Evolutionary conservation across 2,888 invertebrate genomes (phyloP).

Genomic region (Lathronympha strigana): DNA sequence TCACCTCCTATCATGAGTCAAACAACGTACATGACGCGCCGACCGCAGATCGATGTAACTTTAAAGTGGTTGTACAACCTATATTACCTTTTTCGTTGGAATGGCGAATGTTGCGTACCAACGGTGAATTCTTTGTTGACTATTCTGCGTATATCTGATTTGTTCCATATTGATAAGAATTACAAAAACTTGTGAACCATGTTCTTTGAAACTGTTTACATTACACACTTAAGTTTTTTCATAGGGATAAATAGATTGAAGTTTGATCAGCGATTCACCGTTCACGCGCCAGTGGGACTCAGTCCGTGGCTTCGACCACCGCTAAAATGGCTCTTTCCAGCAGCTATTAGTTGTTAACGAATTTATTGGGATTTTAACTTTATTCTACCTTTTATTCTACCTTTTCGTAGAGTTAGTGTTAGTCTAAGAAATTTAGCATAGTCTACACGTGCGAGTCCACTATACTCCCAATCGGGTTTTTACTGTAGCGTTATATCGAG

Average conservation of each 20-base stretch:
- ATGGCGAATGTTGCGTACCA: background rate
- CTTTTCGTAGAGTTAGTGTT: constrained; percentile 23
- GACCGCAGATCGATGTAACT: background rate
- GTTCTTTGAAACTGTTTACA: too few species aligned
- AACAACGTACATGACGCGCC: too few species aligned
- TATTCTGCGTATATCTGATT: background rate
- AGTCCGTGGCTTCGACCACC: background rate
- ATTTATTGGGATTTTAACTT: constrained; percentile 31
- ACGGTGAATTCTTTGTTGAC: background rate
- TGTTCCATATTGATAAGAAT: background rate
- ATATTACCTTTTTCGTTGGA: background rate
- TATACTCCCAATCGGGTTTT: constrained; percentile 13
- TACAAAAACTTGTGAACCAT: too few species aligned
- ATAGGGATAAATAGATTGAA: background rate
- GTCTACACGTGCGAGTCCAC: constrained; percentile 1
- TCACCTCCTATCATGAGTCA: too few species aligned
- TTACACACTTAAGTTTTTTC: background rate
- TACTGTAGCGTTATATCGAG: constrained; percentile 27
- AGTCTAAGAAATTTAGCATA: constrained; percentile 25
- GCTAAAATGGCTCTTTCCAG: constrained; percentile 1
- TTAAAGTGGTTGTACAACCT: background rate
- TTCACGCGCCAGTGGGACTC: background rate
- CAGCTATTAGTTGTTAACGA: constrained; percentile 31
- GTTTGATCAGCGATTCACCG: constrained; percentile 1
- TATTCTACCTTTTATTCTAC: too few species aligned